Conservation (phyloP, 1,140 invertebrate genomes). For the Drosophila pruinosa region DNA sequence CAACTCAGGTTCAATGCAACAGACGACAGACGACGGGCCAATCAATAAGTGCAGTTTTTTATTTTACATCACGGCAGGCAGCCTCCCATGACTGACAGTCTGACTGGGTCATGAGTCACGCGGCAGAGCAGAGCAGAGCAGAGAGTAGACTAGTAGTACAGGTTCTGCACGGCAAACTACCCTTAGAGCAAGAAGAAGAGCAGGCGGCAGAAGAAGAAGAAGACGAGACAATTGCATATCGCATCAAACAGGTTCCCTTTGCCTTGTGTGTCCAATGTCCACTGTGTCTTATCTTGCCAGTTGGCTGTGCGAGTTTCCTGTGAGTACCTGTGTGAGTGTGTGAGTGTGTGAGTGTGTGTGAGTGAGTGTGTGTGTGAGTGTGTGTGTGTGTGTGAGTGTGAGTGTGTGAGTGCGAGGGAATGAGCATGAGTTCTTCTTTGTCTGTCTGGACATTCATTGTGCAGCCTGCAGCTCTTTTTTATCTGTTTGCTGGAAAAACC, state of each 20-base stretch:
- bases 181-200: conserved; percentile 7
- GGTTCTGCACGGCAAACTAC: conserved; percentile 1
- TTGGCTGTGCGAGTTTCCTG: conserved; percentile 29
- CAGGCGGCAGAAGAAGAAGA: neutral
- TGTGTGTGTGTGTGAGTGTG: neutral
- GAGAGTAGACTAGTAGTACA: neutral
- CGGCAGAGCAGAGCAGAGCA: neutral
- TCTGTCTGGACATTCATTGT: conserved; percentile 34
- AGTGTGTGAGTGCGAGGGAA: neutral
- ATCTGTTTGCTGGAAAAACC: conserved; percentile 28
- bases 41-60: conserved; percentile 24
- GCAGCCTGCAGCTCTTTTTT: conserved; percentile 14
- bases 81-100: conserved; percentile 9
- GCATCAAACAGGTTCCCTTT: conserved; percentile 54
- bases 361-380: neutral
- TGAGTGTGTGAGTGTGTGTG: neutral
- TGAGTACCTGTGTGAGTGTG: conserved; percentile 30
- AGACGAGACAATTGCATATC: conserved; percentile 29
- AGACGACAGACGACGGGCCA: no score
- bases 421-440: conserved; percentile 8
- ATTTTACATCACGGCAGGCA: neutral
- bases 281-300: conserved; percentile 54
- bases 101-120: conserved; percentile 47
- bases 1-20: conserved; percentile 42
- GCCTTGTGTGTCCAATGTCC: conserved; percentile 19